Percentiles rank a stretch among this genome's conserved stretches.
Conservation (phyloP, 1,140 invertebrate genomes). For the Drosophila nigromelanica region DNA sequence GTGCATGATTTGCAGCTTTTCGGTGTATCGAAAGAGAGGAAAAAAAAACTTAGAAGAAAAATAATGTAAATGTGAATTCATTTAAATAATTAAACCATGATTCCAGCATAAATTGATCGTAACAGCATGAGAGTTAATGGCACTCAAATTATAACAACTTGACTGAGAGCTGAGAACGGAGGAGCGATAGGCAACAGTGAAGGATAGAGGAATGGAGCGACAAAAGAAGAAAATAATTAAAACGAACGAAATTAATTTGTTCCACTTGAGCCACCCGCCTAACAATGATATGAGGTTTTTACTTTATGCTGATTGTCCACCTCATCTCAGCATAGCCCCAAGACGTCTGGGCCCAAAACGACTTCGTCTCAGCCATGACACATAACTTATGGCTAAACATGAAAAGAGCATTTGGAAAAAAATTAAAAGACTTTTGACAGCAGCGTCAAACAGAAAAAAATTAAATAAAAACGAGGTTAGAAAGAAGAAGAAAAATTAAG, state of each 20-base stretch:
- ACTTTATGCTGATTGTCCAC: constrained; percentile 36
- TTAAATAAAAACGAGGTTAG: background rate
- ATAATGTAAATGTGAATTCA: constrained; percentile 56
- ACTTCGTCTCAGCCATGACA: constrained; percentile 52
- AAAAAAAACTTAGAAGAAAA: constrained; percentile 9
- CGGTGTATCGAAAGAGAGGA: background rate
- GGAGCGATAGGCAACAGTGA: background rate
- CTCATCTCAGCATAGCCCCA: constrained; percentile 17
- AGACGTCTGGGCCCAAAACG: constrained; percentile 38
- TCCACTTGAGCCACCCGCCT: constrained; percentile 79
- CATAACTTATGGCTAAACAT: constrained; percentile 58
- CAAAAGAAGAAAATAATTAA: constrained; percentile 60
- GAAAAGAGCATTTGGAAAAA: constrained; percentile 54
- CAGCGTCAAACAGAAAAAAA: constrained; percentile 1
- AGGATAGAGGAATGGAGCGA: constrained; percentile 4
- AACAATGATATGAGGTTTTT: constrained; percentile 74
- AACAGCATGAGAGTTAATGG: constrained; percentile 61
- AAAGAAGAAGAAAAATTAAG: background rate
- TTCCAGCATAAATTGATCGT: constrained; percentile 52
- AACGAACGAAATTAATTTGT: constrained; percentile 79
- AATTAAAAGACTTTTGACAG: constrained; percentile 43
- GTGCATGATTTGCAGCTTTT: constrained; percentile 36
- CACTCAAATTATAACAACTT: constrained; percentile 67
- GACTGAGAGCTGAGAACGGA: constrained; percentile 21
- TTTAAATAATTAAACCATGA: constrained; percentile 78